Base-by-base conservation (phyloP, 2,888 invertebrate genomes). In the Luperina testacea region DNA sequence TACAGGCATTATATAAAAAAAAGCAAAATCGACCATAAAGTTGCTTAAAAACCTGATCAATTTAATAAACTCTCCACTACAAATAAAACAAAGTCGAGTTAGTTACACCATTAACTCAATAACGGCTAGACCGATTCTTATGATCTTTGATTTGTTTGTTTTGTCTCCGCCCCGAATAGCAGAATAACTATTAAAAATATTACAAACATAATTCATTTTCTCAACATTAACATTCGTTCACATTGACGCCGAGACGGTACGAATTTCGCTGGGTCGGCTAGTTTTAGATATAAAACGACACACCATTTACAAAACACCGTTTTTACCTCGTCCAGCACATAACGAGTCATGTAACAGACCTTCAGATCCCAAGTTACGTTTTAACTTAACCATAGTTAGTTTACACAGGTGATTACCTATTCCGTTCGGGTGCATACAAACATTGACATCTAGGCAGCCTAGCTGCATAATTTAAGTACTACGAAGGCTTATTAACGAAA, bases 391-490 rank as follows among this genome's bases (percentile, higher is more conserved):
- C 15, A 75, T 84, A 83, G 72, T 85, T 75, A 74, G 81, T 82
- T 71, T 81, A 85, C 83, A 82, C 76, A 82, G 83, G 85, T 86
- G 89, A 90, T 92, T 92, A 87, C 85, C 75, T 83, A 90, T 91
- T 90, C 91, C 86, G 84, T 87, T 82, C 72, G 88, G 87, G 86
- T 89, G 84, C 81, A 76, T 81, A 83, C 75, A 74, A 86, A 84
- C 75, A 61, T 70, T 80, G 86, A 73, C 78, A 85, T 57, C 77
- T 70, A 76, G 61, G 61, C 65, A 59, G 45, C 38, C 72, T 72
- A 27, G 15, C 90, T 92, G 90, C 90, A 92, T 93, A 91, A 92
- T 80, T 84, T 80, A 88, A 80, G 88, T 88, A 77, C 85, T 64
- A 64, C 51, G 71, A 70, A 79, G 78, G 79, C 80, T 85, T 88